Evolutionary conservation across 2,113 vertebrate species (phyloP).

Genomic region (Oncorhynchus tshawytscha): DNA sequence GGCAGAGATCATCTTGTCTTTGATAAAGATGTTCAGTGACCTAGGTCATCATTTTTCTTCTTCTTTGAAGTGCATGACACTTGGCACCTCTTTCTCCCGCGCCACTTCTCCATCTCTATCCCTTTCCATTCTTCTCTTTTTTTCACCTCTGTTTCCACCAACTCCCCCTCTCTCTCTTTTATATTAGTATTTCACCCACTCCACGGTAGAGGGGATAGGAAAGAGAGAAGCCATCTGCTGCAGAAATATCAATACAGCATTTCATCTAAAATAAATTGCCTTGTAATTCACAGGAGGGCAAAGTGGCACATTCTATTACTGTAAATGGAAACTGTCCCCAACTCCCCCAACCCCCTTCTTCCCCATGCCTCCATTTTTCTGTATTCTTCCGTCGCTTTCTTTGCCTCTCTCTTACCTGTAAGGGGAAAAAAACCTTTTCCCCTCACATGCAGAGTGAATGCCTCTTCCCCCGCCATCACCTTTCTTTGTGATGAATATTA

Average conservation of each 20-base stretch:
- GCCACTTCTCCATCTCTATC: neutral
- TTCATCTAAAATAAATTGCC: slow-evolving; percentile 31
- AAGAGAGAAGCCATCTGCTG: neutral
- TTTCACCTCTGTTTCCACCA: neutral
- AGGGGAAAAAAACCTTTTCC: no score
- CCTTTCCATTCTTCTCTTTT: neutral
- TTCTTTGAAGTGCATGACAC: slow-evolving; percentile 10
- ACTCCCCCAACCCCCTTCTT: neutral
- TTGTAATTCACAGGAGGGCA: slow-evolving; percentile 26
- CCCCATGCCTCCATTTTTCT: neutral
- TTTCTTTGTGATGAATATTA: slow-evolving; percentile 18
- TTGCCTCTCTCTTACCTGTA: slow-evolving; percentile 10
- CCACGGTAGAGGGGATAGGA: neutral
- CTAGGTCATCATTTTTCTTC: neutral
- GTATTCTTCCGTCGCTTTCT: neutral
- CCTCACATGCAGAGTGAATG: neutral
- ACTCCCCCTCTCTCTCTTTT: neutral
- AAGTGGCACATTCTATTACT: slow-evolving; percentile 22
- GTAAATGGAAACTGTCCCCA: slow-evolving; percentile 17
- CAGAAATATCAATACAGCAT: slow-evolving; percentile 26
- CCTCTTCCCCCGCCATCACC: neutral
- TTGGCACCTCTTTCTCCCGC: neutral
- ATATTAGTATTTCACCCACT: slow-evolving; percentile 20
- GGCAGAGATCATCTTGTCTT: neutral
- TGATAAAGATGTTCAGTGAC: slow-evolving; percentile 3